These are phyloP conservation scores for Oreochromis tanganicae DNA, from an alignment of 2,113 vertebrate species.

Conservation along the genomic window DNA sequence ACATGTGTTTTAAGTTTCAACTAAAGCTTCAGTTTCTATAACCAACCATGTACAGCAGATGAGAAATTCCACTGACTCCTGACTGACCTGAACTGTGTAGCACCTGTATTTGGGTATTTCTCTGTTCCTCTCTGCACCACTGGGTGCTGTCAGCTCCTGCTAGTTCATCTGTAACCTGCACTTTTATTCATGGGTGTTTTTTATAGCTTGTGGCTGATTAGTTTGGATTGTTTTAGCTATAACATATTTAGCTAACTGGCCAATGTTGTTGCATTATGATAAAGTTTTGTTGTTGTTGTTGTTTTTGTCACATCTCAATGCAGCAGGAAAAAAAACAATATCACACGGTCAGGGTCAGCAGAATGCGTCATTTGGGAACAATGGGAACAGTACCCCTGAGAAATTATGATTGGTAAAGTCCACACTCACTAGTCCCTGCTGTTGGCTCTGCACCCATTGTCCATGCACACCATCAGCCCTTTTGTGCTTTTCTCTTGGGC, in stretches of 20 bases:
- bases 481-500: neutral
- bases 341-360: neutral
- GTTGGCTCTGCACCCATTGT: neutral
- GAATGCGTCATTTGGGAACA: neutral
- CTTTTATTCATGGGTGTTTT: neutral
- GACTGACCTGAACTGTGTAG: neutral
- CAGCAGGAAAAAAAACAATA: accelerated
- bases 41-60: neutral
- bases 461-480: neutral
- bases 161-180: neutral
- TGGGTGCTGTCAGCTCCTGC: neutral
- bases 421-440: neutral
- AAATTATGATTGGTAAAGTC: neutral
- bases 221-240: neutral
- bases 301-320: neutral
- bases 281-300: neutral
- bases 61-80: neutral
- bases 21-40: neutral
- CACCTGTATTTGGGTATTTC: neutral
- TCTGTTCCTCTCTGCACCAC: neutral
- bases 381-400: neutral
- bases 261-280: neutral
- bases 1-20: neutral
- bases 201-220: neutral
- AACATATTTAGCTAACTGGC: neutral